These are phyloP conservation scores for Caenorhabditis plicata DNA, from an alignment of 2,888 invertebrate genomes.

Conservation along the genomic window DNA sequence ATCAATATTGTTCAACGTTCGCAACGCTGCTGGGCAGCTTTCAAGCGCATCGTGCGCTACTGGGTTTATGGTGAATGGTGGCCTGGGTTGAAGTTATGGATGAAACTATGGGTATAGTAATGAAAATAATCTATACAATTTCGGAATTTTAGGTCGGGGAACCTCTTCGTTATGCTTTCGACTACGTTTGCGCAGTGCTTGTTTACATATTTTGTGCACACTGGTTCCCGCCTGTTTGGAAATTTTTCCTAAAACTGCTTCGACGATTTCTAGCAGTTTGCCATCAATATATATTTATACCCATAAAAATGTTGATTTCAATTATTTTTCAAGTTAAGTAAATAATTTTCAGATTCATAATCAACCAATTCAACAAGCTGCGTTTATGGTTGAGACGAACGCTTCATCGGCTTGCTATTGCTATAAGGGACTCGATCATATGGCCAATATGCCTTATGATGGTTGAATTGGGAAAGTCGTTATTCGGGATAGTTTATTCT, in stretches of 20 bases:
- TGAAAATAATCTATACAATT: neutral
- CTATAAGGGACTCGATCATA: constrained; percentile 47
- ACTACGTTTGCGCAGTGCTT: constrained; percentile 44
- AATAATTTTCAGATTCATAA: neutral
- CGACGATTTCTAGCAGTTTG: constrained; percentile 18
- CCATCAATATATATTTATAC: constrained; percentile 22
- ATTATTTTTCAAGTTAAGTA: neutral
- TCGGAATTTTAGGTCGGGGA: constrained; percentile 28
- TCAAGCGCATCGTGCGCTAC: constrained; percentile 36
- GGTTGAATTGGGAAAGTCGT: constrained; percentile 29
- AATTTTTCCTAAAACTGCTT: constrained; percentile 26
- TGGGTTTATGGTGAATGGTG: constrained; percentile 62
- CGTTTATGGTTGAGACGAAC: constrained; percentile 33
- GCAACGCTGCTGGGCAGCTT: constrained; percentile 1
- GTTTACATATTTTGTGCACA: constrained; percentile 49
- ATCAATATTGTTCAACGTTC: constrained; percentile 19
- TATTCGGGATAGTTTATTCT: constrained; percentile 21
- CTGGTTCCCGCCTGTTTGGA: constrained; percentile 43
- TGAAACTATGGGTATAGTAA: constrained; percentile 23
- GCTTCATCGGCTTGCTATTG: constrained; percentile 37
- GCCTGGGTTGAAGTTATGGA: constrained; percentile 48
- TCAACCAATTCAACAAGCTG: constrained; percentile 25
- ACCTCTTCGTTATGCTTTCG: constrained; percentile 31
- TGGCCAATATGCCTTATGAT: constrained; percentile 51
- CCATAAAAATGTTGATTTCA: constrained; percentile 15